phyloP scores from a whole-genome alignment of 1,140 invertebrate genomes.

The Mya arenaria region DNA sequence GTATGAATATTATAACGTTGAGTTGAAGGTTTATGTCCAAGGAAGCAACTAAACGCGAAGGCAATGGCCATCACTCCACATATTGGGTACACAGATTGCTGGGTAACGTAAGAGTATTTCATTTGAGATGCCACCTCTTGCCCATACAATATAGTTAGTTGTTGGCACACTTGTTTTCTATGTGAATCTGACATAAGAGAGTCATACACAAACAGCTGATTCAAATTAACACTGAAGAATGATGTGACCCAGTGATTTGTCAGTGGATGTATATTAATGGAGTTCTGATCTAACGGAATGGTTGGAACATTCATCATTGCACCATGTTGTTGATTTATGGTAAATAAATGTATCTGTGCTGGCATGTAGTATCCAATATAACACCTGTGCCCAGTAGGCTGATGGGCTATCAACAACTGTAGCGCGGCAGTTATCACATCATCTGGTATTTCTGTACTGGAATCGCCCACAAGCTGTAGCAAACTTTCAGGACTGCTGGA shows the following conservation, averaged over 20 bases:
- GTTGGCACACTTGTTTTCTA: slow-evolving; percentile 6
- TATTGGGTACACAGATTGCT: slow-evolving; percentile 21
- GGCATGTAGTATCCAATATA: slow-evolving; percentile 28
- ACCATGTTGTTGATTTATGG: not conserved
- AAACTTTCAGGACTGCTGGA: slow-evolving; percentile 21
- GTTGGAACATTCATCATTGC: slow-evolving; percentile 6
- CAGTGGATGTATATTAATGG: slow-evolving; percentile 14
- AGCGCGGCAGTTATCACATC: slow-evolving; percentile 18
- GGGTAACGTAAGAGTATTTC: slow-evolving; percentile 17
- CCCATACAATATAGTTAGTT: slow-evolving; percentile 11
- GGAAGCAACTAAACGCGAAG: slow-evolving; percentile 25
- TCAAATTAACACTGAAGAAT: slow-evolving; percentile 16
- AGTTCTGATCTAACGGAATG: not conserved
- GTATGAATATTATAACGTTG: slow-evolving; percentile 20
- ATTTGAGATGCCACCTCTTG: not conserved
- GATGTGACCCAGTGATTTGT: slow-evolving; percentile 29
- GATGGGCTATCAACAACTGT: slow-evolving; percentile 12
- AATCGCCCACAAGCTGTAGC: slow-evolving; percentile 7
- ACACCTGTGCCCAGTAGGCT: slow-evolving; percentile 10
- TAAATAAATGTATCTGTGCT: slow-evolving; percentile 4
- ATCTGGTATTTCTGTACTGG: slow-evolving; percentile 23
- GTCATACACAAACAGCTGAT: slow-evolving; percentile 26
- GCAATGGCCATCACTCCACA: slow-evolving; percentile 22
- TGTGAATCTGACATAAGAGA: slow-evolving; percentile 21
- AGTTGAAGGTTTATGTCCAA: not conserved